Conservation (phyloP, 2,888 invertebrate genomes). For the Tipula unca region DNA sequence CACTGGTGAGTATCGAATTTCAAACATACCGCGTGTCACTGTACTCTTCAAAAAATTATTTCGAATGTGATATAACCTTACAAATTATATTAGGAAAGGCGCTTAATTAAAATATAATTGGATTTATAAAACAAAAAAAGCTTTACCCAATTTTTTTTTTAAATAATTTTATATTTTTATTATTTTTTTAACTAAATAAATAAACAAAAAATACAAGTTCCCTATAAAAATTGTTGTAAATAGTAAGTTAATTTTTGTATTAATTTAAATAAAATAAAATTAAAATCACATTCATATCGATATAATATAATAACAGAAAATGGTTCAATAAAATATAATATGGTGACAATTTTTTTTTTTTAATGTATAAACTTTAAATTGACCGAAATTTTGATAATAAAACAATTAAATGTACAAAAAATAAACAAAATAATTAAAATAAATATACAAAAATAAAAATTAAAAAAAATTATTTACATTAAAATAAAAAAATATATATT, state of each 20-base stretch:
- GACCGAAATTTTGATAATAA: constrained; percentile 14
- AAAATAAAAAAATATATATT: constrained; percentile 2
- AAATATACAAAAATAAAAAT: not conserved
- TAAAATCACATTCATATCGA: constrained; percentile 14
- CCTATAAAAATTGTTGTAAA: not conserved
- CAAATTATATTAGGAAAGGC: not conserved
- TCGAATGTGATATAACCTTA: not conserved
- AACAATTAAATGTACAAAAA: constrained; percentile 2
- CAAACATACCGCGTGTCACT: not conserved
- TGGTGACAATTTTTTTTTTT: not conserved
- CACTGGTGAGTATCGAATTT: not conserved
- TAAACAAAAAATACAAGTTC: not conserved
- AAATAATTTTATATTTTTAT: not conserved
- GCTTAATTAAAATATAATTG: not conserved
- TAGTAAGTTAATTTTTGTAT: not conserved
- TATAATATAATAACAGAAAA: not conserved
- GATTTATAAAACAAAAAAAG: not conserved
- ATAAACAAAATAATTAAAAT: not conserved
- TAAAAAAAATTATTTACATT: not conserved
- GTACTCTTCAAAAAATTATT: not conserved
- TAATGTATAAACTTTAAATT: not conserved
- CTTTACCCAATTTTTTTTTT: not conserved
- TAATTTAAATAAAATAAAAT: not conserved
- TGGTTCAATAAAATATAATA: too few relatives aligned
- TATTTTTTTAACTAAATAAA: not conserved